These are phyloP conservation scores for Aporophyla nigra DNA, from an alignment of 2,888 invertebrate genomes.

Conservation along the genomic window DNA sequence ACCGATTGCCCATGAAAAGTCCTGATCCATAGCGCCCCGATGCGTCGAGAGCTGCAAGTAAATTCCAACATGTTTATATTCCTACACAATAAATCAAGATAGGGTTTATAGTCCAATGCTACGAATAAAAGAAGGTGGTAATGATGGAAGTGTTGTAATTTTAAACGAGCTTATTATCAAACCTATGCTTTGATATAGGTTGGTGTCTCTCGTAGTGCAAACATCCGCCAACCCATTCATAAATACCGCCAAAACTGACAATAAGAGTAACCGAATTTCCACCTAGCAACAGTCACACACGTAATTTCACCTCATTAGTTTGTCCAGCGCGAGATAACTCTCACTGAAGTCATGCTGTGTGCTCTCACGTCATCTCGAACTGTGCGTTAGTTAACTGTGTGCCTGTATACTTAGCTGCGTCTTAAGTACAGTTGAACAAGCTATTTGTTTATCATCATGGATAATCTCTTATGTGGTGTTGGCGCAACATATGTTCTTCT, in stretches of 20 bases:
- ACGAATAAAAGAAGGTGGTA: not conserved
- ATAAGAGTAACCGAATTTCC: too few species aligned
- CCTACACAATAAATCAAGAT: not conserved
- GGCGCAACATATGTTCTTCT: not conserved
- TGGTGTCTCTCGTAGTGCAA: not conserved
- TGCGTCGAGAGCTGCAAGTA: constrained; percentile 83
- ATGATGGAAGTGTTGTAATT: not conserved
- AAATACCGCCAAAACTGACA: too few species aligned
- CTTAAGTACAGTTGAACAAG: not conserved
- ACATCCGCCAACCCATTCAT: too few species aligned
- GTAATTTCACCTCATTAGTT: constrained; percentile 59
- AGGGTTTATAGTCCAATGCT: not conserved
- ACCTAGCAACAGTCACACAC: constrained; percentile 32
- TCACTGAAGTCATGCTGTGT: constrained; percentile 66
- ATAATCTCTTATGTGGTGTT: not conserved
- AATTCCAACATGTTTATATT: not conserved
- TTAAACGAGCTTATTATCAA: not conserved
- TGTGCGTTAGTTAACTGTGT: constrained; percentile 31
- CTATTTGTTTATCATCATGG: not conserved
- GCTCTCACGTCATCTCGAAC: constrained; percentile 55
- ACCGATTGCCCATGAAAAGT: constrained; percentile 83
- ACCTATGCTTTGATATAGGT: not conserved
- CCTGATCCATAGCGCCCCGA: constrained; percentile 86
- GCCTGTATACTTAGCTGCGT: not conserved
- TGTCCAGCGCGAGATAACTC: constrained; percentile 55